These are phyloP conservation scores for Globia sparganii DNA, from an alignment of 2,888 invertebrate genomes.

Conservation along the genomic window DNA sequence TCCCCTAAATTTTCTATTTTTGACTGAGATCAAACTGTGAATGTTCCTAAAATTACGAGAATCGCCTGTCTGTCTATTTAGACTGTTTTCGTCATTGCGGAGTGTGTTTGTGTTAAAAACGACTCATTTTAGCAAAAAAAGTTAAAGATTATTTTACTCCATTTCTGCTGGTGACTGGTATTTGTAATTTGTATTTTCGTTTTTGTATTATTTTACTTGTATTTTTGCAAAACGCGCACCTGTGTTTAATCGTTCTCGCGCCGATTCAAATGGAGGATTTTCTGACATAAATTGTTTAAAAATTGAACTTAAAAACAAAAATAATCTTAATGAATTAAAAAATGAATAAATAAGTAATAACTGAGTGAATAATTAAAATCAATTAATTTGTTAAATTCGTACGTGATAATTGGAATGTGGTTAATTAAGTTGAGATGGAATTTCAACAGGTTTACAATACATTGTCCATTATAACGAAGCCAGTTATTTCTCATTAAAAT, in stretches of 20 bases:
- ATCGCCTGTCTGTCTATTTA: too few relatives aligned
- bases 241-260: not conserved
- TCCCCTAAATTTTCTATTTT: too few relatives aligned
- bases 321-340: not conserved
- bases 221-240: not conserved
- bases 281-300: not conserved
- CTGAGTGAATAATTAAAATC: not conserved
- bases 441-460: not conserved
- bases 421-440: slow-evolving; percentile 6
- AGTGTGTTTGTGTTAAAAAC: not conserved
- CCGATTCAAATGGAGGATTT: not conserved
- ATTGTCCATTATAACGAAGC: not conserved
- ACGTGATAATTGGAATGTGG: not conserved
- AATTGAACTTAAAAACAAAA: too few relatives aligned
- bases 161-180: not conserved
- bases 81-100: too few relatives aligned
- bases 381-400: not conserved
- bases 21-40: too few relatives aligned
- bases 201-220: not conserved
- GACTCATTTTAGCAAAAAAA: not conserved
- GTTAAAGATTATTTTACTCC: not conserved
- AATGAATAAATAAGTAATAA: not conserved
- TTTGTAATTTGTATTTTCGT: not conserved
- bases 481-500: not conserved
- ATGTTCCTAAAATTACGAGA: too few relatives aligned